These are phyloP conservation scores for Drosophila subsilvestris DNA, from an alignment of 2,888 invertebrate species.

Conservation along the genomic window DNA sequence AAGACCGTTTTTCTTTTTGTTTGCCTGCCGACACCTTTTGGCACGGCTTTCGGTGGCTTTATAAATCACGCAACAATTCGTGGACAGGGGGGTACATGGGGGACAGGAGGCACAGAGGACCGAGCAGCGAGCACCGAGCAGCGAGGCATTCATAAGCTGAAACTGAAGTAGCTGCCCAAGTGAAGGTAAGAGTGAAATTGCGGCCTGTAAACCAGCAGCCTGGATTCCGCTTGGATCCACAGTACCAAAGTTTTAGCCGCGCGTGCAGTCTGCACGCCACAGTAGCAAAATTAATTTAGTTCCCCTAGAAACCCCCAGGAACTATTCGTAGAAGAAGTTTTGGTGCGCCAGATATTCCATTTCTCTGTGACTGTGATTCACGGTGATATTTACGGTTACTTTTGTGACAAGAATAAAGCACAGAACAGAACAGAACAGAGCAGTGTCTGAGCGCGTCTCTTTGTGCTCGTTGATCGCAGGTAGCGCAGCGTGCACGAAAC, in stretches of 20 bases:
- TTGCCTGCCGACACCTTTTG: conserved; percentile 26
- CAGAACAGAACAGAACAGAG: too few species aligned
- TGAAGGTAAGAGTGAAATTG: neutral
- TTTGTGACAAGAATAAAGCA: too few species aligned
- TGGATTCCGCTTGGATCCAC: conserved; percentile 11
- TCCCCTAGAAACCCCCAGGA: neutral
- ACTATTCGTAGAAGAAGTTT: neutral
- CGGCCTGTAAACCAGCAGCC: neutral
- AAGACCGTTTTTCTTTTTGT: conserved; percentile 38
- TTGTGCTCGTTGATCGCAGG: too few species aligned
- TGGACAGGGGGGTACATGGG: neutral
- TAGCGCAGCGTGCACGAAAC: too few species aligned
- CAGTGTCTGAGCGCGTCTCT: too few species aligned
- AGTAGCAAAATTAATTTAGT: too few species aligned
- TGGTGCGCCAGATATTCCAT: too few species aligned
- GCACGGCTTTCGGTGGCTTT: conserved; percentile 6
- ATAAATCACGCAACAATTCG: conserved; percentile 56
- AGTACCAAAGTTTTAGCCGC: conserved; percentile 2
- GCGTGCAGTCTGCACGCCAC: neutral
- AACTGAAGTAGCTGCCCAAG: conserved; percentile 5
- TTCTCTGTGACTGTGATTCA: too few species aligned
- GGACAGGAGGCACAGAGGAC: too few species aligned
- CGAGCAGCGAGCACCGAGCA: neutral
- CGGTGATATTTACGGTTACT: too few species aligned
- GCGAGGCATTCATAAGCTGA: neutral